phyloP scores from a whole-genome alignment of 92 coral and sea anemone species.

The Zoanthus gigantus region DNA sequence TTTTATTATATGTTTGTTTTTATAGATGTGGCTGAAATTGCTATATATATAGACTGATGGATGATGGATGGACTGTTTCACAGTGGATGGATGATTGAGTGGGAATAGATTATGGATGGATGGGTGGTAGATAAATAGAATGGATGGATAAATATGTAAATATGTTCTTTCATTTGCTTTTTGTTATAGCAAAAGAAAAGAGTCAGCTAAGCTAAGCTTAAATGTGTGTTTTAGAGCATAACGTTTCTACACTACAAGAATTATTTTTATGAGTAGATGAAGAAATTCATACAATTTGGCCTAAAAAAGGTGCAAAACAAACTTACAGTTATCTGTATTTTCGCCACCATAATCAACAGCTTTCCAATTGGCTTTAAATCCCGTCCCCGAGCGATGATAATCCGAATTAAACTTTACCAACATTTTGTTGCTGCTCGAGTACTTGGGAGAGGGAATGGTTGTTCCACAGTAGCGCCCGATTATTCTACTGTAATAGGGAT shows the following conservation, averaged over 20 bases:
- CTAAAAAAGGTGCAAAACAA: not conserved
- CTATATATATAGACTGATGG: not conserved
- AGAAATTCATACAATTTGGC: not conserved
- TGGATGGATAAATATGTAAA: not conserved
- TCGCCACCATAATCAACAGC: not conserved
- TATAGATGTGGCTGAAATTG: too few relatives aligned
- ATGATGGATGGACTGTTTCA: not conserved
- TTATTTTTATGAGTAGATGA: too few relatives aligned
- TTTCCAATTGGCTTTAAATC: constrained; percentile 44
- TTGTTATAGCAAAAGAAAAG: too few relatives aligned
- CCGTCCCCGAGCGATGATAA: constrained; percentile 12
- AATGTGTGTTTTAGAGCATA: too few relatives aligned
- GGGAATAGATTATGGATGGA: not conserved
- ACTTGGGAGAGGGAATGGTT: not conserved
- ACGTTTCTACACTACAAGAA: too few relatives aligned
- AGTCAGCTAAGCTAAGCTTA: too few relatives aligned
- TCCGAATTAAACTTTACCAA: constrained; percentile 44
- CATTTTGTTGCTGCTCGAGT: constrained; percentile 22
- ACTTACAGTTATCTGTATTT: not conserved
- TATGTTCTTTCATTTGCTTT: not conserved
- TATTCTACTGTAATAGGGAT: not conserved
- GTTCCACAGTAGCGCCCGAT: constrained; percentile 52
- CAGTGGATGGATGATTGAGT: not conserved
- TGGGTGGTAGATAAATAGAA: not conserved
- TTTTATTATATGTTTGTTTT: too few relatives aligned